Conservation (phyloP, 2,888 invertebrate species). For the Drosophila greeni region DNA sequence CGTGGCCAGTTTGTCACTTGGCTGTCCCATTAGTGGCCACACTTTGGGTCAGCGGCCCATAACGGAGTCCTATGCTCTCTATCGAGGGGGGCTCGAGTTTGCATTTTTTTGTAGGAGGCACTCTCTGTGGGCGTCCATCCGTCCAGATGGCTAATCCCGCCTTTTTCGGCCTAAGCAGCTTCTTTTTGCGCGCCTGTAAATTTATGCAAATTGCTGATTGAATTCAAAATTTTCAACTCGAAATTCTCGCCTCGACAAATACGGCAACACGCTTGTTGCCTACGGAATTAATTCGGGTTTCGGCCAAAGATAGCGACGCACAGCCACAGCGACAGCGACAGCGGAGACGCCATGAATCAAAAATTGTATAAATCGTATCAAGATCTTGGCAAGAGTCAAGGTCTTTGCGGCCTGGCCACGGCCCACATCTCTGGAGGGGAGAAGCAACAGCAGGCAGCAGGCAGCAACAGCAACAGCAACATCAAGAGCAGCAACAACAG, state of each 20-base stretch:
- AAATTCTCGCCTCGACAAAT: conserved; percentile 54
- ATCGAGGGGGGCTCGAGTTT: conserved; percentile 1
- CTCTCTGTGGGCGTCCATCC: conserved; percentile 27
- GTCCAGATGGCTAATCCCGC: conserved; percentile 51
- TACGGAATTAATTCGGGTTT: conserved; percentile 57
- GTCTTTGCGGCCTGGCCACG: conserved; percentile 58
- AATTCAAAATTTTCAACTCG: conserved; percentile 57
- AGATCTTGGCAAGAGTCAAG: conserved; percentile 67
- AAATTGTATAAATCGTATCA: conserved; percentile 69
- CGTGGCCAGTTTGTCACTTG: conserved; percentile 64
- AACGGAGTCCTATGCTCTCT: conserved; percentile 32
- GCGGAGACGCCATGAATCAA: conserved; percentile 63
- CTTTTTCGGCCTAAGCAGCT: conserved; percentile 54
- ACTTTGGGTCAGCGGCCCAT: conserved; percentile 54
- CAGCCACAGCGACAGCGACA: conserved; percentile 12
- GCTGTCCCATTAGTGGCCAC: conserved; percentile 67
- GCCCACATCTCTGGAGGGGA: conserved; percentile 48
- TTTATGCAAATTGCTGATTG: conserved; percentile 69
- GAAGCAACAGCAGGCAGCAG: not conserved
- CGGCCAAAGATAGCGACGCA: conserved; percentile 29
- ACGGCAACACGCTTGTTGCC: conserved; percentile 63
- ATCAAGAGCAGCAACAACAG: too few species aligned
- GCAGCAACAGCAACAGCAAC: not conserved
- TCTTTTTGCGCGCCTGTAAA: conserved; percentile 54
- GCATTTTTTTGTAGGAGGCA: conserved; percentile 6